phyloP scores from a whole-genome alignment of 2,797 vertebrate species.

The Lacerta agilis region DNA sequence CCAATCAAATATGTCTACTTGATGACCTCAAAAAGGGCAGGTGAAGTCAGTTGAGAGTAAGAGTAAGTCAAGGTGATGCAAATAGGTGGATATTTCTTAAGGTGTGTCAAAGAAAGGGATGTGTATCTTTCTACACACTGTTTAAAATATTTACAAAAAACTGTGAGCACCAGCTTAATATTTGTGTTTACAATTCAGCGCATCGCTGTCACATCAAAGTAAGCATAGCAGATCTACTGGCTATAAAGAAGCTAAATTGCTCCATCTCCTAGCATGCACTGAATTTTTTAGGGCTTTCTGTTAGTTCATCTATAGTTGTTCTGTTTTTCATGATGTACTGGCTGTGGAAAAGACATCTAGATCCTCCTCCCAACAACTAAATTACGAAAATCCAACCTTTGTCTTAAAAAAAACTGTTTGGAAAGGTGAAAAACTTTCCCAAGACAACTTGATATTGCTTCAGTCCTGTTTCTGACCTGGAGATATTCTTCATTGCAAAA shows the following conservation, averaged over 20 bases:
- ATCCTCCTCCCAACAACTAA: not conserved
- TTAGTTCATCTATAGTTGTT: not conserved
- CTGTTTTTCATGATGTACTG: not conserved
- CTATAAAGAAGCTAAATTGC: not conserved
- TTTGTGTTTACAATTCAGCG: not conserved
- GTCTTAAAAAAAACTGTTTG: not conserved
- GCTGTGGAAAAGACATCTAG: not conserved
- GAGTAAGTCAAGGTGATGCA: too few species aligned
- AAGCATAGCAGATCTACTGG: not conserved
- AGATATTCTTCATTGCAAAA: slow-evolving; percentile 74
- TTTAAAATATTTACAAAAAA: not conserved
- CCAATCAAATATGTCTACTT: not conserved
- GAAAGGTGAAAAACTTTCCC: not conserved
- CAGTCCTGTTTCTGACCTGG: slow-evolving; percentile 68
- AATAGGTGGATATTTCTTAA: not conserved
- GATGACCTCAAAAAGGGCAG: not conserved
- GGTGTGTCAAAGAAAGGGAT: not conserved
- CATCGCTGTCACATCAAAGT: not conserved
- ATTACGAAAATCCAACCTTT: not conserved
- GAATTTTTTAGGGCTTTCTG: not conserved
- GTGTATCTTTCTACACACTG: not conserved
- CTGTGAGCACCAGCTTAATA: not conserved
- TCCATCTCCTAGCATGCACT: not conserved
- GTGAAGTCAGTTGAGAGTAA: too few species aligned
- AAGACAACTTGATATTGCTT: slow-evolving; percentile 39